phyloP scores from a whole-genome alignment of 1,140 invertebrate genomes.

The Drosophila paulistorum region DNA sequence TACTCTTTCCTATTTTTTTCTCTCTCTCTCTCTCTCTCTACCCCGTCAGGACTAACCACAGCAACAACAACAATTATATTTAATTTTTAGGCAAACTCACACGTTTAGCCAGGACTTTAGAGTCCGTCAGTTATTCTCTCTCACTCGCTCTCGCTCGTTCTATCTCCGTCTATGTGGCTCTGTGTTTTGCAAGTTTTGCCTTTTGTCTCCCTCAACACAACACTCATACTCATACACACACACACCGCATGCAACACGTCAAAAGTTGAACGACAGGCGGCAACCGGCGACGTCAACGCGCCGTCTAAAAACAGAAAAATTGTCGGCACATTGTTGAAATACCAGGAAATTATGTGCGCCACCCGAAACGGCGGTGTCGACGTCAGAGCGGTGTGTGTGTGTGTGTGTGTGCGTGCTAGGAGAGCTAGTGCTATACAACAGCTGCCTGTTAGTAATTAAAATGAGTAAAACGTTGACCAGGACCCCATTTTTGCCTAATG shows the following conservation, averaged over 20 bases:
- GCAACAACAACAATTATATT: slow-evolving; percentile 68
- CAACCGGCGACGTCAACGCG: slow-evolving; percentile 54
- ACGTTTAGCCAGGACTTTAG: slow-evolving; percentile 46
- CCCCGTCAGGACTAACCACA: slow-evolving; percentile 24
- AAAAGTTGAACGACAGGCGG: slow-evolving; percentile 71
- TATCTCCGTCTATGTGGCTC: slow-evolving; percentile 22
- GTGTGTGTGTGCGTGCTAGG: neutral
- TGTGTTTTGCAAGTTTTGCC: slow-evolving; percentile 29
- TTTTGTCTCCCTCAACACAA: slow-evolving; percentile 59
- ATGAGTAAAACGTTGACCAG: slow-evolving; percentile 54
- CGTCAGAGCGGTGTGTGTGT: neutral
- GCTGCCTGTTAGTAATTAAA: slow-evolving; percentile 74
- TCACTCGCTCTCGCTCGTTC: slow-evolving; percentile 3
- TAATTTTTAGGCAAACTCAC: slow-evolving; percentile 70
- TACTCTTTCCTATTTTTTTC: neutral
- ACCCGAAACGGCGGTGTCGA: slow-evolving; percentile 20
- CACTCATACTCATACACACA: neutral
- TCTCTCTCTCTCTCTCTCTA: slow-evolving; percentile 16
- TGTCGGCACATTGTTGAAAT: slow-evolving; percentile 76
- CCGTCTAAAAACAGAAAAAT: slow-evolving; percentile 72
- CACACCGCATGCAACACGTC: slow-evolving; percentile 68
- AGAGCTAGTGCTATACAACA: slow-evolving; percentile 21
- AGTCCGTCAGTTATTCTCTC: neutral
- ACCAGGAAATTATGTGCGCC: slow-evolving; percentile 70
- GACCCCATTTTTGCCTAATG: slow-evolving; percentile 55